Conservation (phyloP, 2,797 vertebrate species). For the Enteromius paludinosus region DNA sequence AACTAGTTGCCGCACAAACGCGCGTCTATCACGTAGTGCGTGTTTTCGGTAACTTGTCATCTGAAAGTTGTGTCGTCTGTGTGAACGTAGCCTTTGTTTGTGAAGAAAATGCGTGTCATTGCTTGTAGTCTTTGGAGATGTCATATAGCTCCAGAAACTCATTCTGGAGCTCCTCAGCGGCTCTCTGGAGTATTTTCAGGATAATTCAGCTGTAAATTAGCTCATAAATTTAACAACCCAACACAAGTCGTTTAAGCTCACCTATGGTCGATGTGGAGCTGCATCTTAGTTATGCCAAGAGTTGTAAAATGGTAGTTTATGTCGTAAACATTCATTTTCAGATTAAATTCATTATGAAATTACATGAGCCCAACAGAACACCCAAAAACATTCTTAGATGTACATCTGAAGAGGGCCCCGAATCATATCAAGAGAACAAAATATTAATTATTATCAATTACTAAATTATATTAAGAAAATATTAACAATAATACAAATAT, state of each 20-base stretch:
- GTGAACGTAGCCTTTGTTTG: not conserved
- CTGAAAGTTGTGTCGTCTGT: too few species aligned
- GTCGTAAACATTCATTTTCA: not conserved
- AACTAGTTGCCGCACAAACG: too few species aligned
- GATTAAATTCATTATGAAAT: slow-evolving; percentile 27
- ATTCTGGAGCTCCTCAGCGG: slow-evolving; percentile 17
- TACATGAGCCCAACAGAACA: not conserved
- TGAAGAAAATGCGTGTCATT: slow-evolving; percentile 41
- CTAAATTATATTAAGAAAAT: too few species aligned
- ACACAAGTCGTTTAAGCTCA: slow-evolving; percentile 56
- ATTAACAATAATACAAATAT: too few species aligned
- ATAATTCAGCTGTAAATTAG: slow-evolving; percentile 61
- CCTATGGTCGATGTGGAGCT: slow-evolving; percentile 7
- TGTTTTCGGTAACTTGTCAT: too few species aligned
- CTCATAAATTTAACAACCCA: slow-evolving; percentile 62
- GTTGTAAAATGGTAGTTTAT: not conserved
- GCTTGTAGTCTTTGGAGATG: slow-evolving; percentile 43
- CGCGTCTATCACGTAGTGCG: too few species aligned
- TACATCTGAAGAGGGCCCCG: not conserved
- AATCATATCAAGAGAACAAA: not conserved
- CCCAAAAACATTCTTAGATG: not conserved
- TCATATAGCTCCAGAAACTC: slow-evolving; percentile 34
- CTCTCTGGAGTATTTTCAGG: slow-evolving; percentile 46
- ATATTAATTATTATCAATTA: not conserved
- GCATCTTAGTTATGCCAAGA: not conserved